Percentiles rank a stretch among this genome's conserved stretches.
Conservation (phyloP, 2,888 invertebrate genomes). For the Alloplasta piceator region DNA sequence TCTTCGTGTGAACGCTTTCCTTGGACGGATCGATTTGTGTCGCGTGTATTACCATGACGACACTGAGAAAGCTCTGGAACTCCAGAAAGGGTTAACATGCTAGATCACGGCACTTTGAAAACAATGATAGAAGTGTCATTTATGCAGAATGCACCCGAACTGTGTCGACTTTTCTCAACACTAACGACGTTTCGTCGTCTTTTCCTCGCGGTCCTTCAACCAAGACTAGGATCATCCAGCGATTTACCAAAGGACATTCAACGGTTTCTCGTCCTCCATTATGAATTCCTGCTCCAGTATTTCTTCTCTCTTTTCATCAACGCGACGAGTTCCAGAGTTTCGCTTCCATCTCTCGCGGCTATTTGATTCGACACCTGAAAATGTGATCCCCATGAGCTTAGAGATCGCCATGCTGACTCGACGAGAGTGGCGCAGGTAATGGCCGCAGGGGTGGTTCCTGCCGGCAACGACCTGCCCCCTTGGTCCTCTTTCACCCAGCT, state of each 20-base stretch:
- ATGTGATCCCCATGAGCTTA: constrained; percentile 32
- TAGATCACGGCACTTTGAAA: constrained; percentile 77
- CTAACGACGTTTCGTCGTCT: constrained; percentile 74
- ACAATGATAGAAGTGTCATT: constrained; percentile 71
- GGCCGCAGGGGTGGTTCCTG: constrained; percentile 82
- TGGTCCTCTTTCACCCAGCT: constrained; percentile 50
- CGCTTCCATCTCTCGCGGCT: constrained; percentile 31
- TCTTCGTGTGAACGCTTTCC: constrained; percentile 28
- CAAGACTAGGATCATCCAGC: constrained; percentile 74
- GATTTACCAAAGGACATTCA: constrained; percentile 43
- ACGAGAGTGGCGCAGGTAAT: constrained; percentile 73
- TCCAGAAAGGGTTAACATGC: constrained; percentile 69
- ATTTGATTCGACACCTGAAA: constrained; percentile 51
- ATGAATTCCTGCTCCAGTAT: constrained; percentile 73
- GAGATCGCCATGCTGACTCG: constrained; percentile 75
- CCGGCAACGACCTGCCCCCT: constrained; percentile 78
- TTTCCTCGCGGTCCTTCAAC: constrained; percentile 74
- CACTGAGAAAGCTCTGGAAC: constrained; percentile 12
- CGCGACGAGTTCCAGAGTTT: constrained; percentile 10
- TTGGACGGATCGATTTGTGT: constrained; percentile 49
- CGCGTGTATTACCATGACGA: constrained; percentile 43
- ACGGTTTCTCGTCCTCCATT: constrained; percentile 24
- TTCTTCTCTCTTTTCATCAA: constrained; percentile 72
- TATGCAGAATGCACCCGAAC: constrained; percentile 43
- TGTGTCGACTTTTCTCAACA: constrained; percentile 64